These are phyloP conservation scores for Pelmatolapia mariae DNA, from an alignment of 2,113 vertebrate species.

Conservation along the genomic window DNA sequence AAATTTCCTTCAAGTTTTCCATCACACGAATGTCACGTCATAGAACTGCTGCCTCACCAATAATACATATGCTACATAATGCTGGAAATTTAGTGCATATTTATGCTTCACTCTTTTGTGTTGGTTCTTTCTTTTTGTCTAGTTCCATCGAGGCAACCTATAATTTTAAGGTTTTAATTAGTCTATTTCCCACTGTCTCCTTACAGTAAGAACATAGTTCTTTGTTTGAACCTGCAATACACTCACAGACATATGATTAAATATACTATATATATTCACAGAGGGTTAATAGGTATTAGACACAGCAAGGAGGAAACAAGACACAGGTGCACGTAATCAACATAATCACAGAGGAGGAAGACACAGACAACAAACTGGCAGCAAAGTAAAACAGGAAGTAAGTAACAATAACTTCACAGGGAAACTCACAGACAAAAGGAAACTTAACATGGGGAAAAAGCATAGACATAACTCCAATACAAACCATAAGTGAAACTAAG, in stretches of 20 bases:
- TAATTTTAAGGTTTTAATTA: neutral
- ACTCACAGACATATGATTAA: neutral
- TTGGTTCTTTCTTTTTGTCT: neutral
- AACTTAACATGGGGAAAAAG: neutral
- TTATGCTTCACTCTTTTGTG: neutral
- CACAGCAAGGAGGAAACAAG: neutral
- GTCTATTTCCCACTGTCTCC: neutral
- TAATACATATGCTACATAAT: neutral
- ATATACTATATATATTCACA: neutral
- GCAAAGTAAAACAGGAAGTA: neutral
- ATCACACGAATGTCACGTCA: accelerated
- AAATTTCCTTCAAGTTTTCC: neutral
- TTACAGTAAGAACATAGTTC: neutral
- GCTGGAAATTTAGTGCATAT: neutral
- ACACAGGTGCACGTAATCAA: neutral
- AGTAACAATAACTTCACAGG: neutral
- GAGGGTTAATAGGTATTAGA: neutral
- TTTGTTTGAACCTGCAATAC: neutral
- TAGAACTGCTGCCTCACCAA: neutral
- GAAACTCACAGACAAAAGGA: neutral
- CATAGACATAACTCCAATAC: neutral
- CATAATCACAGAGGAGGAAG: neutral
- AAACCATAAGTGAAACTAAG: neutral
- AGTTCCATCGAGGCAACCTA: neutral
- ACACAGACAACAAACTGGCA: accelerated